Evolutionary conservation across 1,140 invertebrate genomes (phyloP), one percentile per base, ranked within the genome.

Genomic region (Dreissena polymorpha): DNA sequence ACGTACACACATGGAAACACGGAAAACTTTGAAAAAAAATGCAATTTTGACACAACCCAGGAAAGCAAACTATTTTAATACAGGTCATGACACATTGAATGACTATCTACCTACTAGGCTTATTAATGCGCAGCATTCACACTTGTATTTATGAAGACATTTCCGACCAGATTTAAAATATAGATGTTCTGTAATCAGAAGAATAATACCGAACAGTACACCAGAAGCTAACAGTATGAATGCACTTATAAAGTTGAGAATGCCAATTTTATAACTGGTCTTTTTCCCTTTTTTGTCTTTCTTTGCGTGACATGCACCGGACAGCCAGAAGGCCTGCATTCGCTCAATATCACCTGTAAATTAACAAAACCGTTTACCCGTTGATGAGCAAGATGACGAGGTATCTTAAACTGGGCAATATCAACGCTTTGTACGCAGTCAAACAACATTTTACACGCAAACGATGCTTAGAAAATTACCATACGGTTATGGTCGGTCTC

Each of bases 251-350:
- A 99, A 99, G 94, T 99, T 99, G 91, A 99, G 97, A 60, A 99
- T 94, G 8, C 98, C 98, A 84, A 99, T 93, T 0, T 98, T 98
- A 91, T 99, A 97, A 78, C 94, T 95, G 23, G 87, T 89, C 71
- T 89, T 88, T 39, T 39, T 39, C n/a, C 87, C 69, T 71, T 76
- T 88, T 71, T 86, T 86, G 65, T 88, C 82, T 18, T 88, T 85
- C 89, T 97, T 97, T 0, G 97, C 97, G 73, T 91, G 89, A 92
- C 99, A 99, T 0, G 97, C 97, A 0, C 98, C 98, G 0, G 98
- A 98, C 95, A 99, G 97, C 98, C 98, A 99, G 91, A 98, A 99
- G 88, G 97, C 95, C 87, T 98, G 95, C 83, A 99, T 94, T 85
- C 98, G 94, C 93, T 99, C 99, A 85, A 99, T 94, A 92, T 99